A percentile compares a stretch with the other conserved stretches of the same genome.
phyloP scores from a whole-genome alignment of 2,797 vertebrate species.

The Protosalanx chinensis region DNA sequence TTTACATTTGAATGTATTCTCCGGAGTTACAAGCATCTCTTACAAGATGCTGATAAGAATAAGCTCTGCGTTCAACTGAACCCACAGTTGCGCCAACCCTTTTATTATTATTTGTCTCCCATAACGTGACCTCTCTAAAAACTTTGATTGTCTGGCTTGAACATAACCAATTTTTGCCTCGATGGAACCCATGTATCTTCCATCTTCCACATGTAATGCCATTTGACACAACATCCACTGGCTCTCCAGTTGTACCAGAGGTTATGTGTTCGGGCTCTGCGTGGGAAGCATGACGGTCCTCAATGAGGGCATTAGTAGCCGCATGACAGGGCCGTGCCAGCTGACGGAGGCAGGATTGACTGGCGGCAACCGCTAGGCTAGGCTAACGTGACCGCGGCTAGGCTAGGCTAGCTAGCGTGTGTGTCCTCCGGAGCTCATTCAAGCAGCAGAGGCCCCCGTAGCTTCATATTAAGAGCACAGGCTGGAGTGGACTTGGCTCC shows the following conservation, averaged over 20 bases:
- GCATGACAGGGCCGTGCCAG: constrained; percentile 22
- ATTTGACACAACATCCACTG: constrained; percentile 41
- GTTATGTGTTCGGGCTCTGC: constrained; percentile 23
- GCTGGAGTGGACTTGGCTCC: constrained; percentile 66
- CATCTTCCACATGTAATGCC: constrained; percentile 20
- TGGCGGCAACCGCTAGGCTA: constrained; percentile 34
- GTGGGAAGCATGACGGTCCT: constrained; percentile 15
- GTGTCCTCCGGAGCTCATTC: constrained; percentile 49
- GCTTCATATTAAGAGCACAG: constrained; percentile 59
- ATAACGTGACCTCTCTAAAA: no score
- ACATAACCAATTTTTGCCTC: neutral
- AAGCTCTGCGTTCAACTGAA: no score
- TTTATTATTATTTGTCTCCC: no score
- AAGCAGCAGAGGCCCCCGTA: constrained; percentile 61
- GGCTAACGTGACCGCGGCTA: constrained; percentile 8
- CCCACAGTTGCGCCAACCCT: no score
- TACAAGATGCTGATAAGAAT: no score
- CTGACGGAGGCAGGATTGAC: constrained; percentile 23
- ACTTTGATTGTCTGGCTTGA: neutral
- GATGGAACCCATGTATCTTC: neutral
- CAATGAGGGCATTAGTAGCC: constrained; percentile 8
- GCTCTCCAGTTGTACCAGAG: constrained; percentile 32
- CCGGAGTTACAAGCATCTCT: no score
- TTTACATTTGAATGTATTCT: no score
- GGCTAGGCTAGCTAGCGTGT: constrained; percentile 30